phyloP scores from a whole-genome alignment of 2,113 vertebrate genomes.

The Verasper variegatus region DNA sequence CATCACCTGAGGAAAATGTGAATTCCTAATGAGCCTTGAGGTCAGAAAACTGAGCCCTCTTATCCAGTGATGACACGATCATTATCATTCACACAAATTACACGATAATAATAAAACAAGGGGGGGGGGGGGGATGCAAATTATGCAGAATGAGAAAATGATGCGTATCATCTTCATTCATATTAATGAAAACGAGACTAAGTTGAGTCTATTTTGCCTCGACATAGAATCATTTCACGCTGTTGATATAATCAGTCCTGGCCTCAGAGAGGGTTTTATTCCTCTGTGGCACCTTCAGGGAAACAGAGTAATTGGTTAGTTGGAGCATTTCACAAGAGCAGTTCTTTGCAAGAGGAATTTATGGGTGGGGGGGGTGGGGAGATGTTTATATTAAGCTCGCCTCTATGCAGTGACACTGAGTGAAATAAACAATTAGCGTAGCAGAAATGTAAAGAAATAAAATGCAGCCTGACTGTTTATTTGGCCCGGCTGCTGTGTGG shows the following conservation, averaged over 20 bases:
- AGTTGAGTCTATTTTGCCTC: conserved; percentile 63
- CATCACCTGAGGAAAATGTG: no score
- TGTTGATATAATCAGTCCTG: conserved; percentile 57
- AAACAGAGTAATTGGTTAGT: conserved; percentile 55
- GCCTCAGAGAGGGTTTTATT: conserved; percentile 50
- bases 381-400: not conserved
- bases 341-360: not conserved
- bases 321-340: conserved; percentile 29
- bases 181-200: conserved; percentile 51
- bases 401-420: not conserved
- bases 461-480: conserved; percentile 1
- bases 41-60: not conserved
- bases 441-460: not conserved
- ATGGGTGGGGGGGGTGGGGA: not conserved
- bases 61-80: not conserved
- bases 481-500: not conserved
- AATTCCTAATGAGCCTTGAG: not conserved
- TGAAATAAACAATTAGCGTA: conserved; percentile 3
- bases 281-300: conserved; percentile 64
- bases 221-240: conserved; percentile 48
- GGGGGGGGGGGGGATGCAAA: conserved; percentile 19
- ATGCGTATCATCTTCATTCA: conserved; percentile 61
- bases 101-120: conserved; percentile 26
- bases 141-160: conserved; percentile 59
- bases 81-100: not conserved